Percentiles rank a stretch among this genome's conserved stretches.
Evolutionary conservation across 2,888 invertebrate species (phyloP).

Genomic region (Hyposoter didymator): DNA sequence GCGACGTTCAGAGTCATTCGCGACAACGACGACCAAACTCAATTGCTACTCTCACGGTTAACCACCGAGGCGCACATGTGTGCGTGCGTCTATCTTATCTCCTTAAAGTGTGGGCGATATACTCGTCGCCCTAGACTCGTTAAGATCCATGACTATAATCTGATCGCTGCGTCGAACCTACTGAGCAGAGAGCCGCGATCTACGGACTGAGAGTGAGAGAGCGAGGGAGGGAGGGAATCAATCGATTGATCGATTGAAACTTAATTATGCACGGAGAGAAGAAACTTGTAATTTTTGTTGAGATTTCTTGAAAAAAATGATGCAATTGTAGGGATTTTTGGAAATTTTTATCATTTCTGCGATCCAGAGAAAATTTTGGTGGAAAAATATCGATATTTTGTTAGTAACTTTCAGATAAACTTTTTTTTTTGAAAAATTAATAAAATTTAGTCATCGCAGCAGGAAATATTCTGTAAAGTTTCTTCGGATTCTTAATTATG

Average conservation of each 20-base stretch:
- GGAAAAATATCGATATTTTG: no score
- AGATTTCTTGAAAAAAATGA: no score
- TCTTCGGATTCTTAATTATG: no score
- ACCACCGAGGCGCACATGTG: not conserved
- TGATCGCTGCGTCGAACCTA: conserved; percentile 23
- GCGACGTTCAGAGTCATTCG: conserved; percentile 14
- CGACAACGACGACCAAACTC: conserved; percentile 31
- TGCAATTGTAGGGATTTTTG: no score
- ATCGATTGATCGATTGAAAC: not conserved
- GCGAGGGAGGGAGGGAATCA: not conserved
- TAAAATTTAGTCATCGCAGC: no score
- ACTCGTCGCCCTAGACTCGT: conserved; percentile 28
- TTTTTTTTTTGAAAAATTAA: no score
- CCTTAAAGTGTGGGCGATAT: not conserved
- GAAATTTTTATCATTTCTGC: no score
- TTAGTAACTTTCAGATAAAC: no score
- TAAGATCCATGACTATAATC: conserved; percentile 35
- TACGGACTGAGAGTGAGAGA: not conserved
- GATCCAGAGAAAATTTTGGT: no score
- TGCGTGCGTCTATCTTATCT: conserved; percentile 25
- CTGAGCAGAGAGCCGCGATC: not conserved
- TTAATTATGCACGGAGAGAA: no score
- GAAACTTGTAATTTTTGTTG: no score
- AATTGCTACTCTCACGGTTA: conserved; percentile 19
- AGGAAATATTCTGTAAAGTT: no score